Percentiles rank a stretch among this genome's conserved stretches.
Evolutionary conservation across 2,113 vertebrate species (phyloP).

Genomic region (Pomatostomus ruficeps): DNA sequence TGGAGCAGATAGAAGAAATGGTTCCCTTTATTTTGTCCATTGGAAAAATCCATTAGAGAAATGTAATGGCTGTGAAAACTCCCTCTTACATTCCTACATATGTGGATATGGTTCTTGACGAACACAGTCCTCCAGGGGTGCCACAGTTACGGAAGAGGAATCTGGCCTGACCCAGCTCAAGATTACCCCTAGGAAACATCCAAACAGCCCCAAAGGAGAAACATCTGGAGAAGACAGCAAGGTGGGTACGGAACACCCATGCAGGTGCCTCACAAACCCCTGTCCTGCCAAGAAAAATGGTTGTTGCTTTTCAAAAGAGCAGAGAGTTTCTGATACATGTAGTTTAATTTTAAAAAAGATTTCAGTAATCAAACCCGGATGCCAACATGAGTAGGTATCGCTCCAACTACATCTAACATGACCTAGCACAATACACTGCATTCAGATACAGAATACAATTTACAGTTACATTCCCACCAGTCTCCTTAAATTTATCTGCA

Average conservation of each 20-base stretch:
- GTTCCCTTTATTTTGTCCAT: not conserved
- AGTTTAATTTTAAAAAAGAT: not conserved
- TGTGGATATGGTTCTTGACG: not conserved
- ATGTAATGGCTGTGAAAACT: rapidly evolving
- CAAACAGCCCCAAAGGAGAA: not conserved
- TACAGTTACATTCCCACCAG: not conserved
- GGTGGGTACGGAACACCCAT: not conserved
- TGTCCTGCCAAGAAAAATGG: not conserved
- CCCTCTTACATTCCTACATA: not conserved
- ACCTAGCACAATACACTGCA: not conserved
- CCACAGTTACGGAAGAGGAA: not conserved
- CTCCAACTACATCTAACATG: not conserved
- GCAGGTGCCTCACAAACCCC: not conserved
- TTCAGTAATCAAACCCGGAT: not conserved
- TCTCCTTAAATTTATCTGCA: not conserved
- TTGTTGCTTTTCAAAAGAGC: not conserved
- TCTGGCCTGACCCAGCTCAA: not conserved
- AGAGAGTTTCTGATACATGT: not conserved
- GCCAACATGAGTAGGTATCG: not conserved
- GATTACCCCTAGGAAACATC: not conserved
- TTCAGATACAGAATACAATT: not conserved
- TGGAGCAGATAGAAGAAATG: not conserved
- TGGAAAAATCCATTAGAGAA: not conserved
- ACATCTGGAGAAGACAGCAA: no score
- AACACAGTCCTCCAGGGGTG: not conserved